A percentile compares a stretch with the other conserved stretches of the same genome.
Evolutionary conservation across 2,113 vertebrate genomes (phyloP).

Genomic region (Varanus salvator): DNA sequence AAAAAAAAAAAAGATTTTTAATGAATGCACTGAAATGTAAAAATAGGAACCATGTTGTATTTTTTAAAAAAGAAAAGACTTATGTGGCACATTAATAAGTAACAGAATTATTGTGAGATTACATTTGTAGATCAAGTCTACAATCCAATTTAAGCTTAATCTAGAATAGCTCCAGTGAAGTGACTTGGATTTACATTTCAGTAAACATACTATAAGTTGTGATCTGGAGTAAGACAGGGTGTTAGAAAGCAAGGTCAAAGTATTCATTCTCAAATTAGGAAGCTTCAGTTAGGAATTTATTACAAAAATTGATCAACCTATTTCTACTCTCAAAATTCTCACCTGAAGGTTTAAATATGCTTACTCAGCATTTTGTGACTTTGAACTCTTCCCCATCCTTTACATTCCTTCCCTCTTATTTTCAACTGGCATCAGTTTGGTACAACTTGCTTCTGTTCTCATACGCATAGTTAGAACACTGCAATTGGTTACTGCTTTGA

Average conservation of each 20-base stretch:
- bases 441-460: background rate
- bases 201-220: background rate
- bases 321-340: background rate
- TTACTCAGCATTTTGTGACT: background rate
- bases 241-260: background rate
- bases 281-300: background rate
- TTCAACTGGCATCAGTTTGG: background rate
- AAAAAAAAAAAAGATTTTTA: too few species aligned
- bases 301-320: background rate
- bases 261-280: background rate
- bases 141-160: background rate
- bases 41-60: too few species aligned
- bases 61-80: background rate
- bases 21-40: background rate
- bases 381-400: background rate
- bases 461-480: background rate
- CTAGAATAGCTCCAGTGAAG: background rate
- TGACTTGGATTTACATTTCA: background rate
- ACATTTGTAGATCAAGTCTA: background rate
- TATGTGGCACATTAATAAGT: background rate
- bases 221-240: background rate
- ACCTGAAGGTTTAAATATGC: background rate
- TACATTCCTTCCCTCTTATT: background rate
- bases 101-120: background rate
- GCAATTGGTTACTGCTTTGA: background rate